Conservation (phyloP, 2,797 vertebrate genomes). For the Anabacerthia variegaticeps region DNA sequence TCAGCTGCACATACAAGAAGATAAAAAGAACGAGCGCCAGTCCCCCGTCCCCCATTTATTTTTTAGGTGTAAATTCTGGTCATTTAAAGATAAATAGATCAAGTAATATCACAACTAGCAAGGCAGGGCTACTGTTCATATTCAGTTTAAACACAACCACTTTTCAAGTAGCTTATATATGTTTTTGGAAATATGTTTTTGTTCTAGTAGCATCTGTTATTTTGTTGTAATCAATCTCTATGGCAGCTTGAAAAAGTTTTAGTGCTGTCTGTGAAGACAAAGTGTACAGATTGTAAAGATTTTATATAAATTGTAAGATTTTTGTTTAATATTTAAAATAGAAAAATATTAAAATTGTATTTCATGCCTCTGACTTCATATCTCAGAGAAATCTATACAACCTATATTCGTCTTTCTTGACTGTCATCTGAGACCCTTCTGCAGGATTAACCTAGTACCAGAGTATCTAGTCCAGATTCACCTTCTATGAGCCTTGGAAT, state of each 20-base stretch:
- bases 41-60: background rate
- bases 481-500: background rate
- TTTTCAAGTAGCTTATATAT: background rate
- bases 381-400: background rate
- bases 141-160: background rate
- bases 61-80: background rate
- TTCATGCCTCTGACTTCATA: background rate
- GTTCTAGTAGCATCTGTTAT: background rate
- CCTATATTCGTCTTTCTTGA: background rate
- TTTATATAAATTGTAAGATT: slow-evolving; percentile 68
- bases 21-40: background rate
- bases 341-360: slow-evolving; percentile 55
- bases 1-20: background rate
- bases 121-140: background rate
- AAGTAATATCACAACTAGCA: background rate
- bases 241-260: slow-evolving; percentile 37
- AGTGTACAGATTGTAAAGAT: slow-evolving; percentile 75
- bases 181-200: background rate
- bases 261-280: slow-evolving; percentile 32
- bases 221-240: background rate
- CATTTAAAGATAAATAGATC: background rate
- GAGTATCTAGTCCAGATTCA: background rate
- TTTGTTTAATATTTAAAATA: slow-evolving; percentile 76
- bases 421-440: background rate
- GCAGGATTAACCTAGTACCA: background rate